A percentile compares a stretch with the other conserved stretches of the same genome.
phyloP scores from a whole-genome alignment of 2,113 vertebrate genomes.

The Pelodiscus sinensis region DNA sequence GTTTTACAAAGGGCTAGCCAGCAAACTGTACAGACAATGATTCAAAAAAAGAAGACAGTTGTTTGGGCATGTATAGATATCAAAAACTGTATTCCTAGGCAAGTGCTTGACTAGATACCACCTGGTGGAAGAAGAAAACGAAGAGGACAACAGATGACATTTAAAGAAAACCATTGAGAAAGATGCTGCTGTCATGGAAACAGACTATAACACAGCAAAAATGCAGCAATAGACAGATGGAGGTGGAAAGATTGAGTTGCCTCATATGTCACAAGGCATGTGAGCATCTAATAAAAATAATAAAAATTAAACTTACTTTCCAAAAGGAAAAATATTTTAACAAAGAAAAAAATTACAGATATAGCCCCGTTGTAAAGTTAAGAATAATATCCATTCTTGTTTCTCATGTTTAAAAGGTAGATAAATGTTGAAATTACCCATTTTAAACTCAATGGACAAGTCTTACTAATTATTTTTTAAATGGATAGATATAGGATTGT shows the following conservation, averaged over 20 bases:
- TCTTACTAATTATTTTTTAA: background rate
- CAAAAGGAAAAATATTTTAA: background rate
- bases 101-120: background rate
- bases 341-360: background rate
- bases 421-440: background rate
- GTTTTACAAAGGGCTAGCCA: background rate
- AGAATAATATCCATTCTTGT: background rate
- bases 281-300: background rate
- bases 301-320: background rate
- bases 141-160: background rate
- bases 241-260: background rate
- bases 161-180: background rate
- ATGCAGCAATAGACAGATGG: background rate
- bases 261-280: background rate
- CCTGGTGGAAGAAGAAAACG: background rate
- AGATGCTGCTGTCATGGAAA: background rate
- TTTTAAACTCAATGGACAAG: background rate
- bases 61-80: background rate
- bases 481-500: background rate
- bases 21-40: background rate
- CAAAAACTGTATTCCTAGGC: background rate
- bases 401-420: background rate
- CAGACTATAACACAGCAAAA: background rate
- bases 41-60: background rate
- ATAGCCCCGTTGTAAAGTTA: background rate